Evolutionary conservation across 2,888 invertebrate genomes (phyloP).

Genomic region (Carabus problematicus): DNA sequence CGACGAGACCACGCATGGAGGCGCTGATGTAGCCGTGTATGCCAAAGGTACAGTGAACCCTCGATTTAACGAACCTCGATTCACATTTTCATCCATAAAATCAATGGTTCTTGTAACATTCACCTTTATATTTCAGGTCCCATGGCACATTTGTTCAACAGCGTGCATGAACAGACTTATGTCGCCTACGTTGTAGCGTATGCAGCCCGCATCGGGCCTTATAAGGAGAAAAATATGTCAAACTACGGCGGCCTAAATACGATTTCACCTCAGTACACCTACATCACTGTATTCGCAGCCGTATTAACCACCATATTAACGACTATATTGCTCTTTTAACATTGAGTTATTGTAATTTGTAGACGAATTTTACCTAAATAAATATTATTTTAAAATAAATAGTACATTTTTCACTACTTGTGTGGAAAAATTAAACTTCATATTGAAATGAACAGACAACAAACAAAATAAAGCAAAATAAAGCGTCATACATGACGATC

Average conservation of each 20-base stretch:
- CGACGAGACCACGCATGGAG: constrained; percentile 81
- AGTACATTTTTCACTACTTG: too few relatives aligned
- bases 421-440: too few relatives aligned
- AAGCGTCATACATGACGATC: too few relatives aligned
- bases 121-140: constrained; percentile 53
- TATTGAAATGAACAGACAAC: too few relatives aligned
- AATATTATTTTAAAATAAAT: too few relatives aligned
- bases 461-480: too few relatives aligned
- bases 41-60: constrained; percentile 67
- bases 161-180: constrained; percentile 89
- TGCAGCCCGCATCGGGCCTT: constrained; percentile 76
- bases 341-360: too few relatives aligned
- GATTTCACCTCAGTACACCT: not conserved
- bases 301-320: constrained; percentile 8
- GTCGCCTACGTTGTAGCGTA: constrained; percentile 86
- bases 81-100: not conserved
- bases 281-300: constrained; percentile 18
- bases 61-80: too few relatives aligned
- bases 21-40: constrained; percentile 86
- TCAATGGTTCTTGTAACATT: not conserved
- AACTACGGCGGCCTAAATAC: constrained; percentile 9
- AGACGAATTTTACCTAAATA: too few relatives aligned
- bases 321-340: constrained; percentile 11
- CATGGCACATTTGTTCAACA: constrained; percentile 85
- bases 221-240: constrained; percentile 23